phyloP scores from a whole-genome alignment of 2,797 vertebrate genomes.

The Pangasius krempfi region DNA sequence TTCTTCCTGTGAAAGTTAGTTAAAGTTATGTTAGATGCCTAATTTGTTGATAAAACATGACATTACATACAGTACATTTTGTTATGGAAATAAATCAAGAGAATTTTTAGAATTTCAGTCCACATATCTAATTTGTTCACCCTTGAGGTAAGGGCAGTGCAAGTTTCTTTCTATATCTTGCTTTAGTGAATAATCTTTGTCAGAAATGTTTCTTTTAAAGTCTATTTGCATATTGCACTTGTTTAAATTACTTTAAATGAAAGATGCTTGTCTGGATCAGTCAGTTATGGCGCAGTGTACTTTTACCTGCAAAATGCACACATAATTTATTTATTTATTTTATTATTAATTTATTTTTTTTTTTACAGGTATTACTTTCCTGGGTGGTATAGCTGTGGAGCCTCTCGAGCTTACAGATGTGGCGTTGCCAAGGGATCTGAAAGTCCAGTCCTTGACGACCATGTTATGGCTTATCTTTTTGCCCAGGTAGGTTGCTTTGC shows the following conservation, averaged over 20 bases:
- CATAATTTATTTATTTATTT: neutral
- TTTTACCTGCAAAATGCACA: neutral
- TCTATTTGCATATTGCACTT: neutral
- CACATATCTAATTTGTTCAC: neutral
- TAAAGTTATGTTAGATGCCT: neutral
- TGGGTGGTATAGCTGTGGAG: conserved; percentile 87
- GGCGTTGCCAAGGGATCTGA: conserved; percentile 85
- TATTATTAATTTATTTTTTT: neutral
- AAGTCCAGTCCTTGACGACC: conserved; percentile 89
- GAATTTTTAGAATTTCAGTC: neutral
- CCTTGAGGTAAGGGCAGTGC: neutral
- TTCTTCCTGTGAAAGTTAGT: neutral
- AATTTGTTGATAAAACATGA: conserved; percentile 15
- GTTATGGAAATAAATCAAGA: conserved; percentile 11
- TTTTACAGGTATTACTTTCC: conserved; percentile 89
- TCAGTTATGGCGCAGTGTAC: neutral
- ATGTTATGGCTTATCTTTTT: conserved; percentile 91
- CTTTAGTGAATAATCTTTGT: neutral
- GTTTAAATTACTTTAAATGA: neutral
- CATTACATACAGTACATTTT: neutral
- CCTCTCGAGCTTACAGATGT: conserved; percentile 82
- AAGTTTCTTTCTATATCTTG: neutral
- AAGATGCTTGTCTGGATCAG: neutral
- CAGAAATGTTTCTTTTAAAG: neutral
- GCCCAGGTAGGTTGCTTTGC: conserved; percentile 81